These are phyloP conservation scores for Pithys albifrons DNA, from an alignment of 2,113 vertebrate species.

Conservation along the genomic window DNA sequence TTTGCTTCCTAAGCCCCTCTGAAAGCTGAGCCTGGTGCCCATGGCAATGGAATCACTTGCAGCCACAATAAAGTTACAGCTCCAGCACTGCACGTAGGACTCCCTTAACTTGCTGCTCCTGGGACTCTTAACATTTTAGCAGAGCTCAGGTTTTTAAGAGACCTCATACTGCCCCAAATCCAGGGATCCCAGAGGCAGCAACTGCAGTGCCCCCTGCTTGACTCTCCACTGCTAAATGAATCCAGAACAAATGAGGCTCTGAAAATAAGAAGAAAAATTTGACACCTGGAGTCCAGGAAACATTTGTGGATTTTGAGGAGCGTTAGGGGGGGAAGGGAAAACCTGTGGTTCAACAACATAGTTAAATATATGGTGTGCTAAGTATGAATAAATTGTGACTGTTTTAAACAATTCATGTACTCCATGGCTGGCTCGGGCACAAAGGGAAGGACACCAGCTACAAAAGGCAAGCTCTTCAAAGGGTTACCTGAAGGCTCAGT, in stretches of 20 bases:
- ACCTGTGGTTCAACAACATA: not conserved
- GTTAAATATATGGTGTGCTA: slow-evolving; percentile 60
- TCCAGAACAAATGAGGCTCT: slow-evolving; percentile 54
- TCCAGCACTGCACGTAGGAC: not conserved
- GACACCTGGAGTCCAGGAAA: slow-evolving; percentile 55
- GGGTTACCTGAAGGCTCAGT: slow-evolving; percentile 17
- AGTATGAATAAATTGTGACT: slow-evolving; percentile 45
- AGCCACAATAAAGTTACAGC: not conserved
- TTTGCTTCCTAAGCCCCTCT: not conserved
- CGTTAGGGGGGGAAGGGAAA: not conserved
- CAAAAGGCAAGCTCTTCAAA: not conserved
- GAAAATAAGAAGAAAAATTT: slow-evolving; percentile 50
- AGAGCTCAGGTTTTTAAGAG: slow-evolving; percentile 49
- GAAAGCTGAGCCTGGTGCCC: not conserved
- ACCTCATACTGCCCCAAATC: not conserved
- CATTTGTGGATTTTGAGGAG: slow-evolving; percentile 34
- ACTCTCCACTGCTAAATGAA: slow-evolving; percentile 24
- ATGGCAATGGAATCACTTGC: rapidly evolving
- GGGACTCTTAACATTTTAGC: slow-evolving; percentile 18
- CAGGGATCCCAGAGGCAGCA: slow-evolving; percentile 20
- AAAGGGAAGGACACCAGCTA: not conserved
- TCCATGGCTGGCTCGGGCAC: not conserved
- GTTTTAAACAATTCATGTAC: slow-evolving; percentile 14
- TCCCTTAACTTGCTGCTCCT: not conserved
- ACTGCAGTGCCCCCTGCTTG: slow-evolving; percentile 35